Evolutionary conservation across 2,113 vertebrate species (phyloP).

Genomic region (Lasiurus borealis): DNA sequence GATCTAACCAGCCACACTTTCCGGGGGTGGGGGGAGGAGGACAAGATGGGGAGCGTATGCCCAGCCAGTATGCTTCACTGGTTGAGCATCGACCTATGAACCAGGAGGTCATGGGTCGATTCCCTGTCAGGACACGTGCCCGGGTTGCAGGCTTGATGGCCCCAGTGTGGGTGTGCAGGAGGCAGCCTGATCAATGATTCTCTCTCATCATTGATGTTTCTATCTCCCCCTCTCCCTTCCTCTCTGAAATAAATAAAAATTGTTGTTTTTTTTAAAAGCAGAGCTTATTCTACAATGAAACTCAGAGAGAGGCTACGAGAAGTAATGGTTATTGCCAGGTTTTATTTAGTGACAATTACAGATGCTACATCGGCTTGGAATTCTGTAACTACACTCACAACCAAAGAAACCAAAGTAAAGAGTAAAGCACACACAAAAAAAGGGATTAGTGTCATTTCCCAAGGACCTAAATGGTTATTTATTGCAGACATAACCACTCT

Average conservation of each 20-base stretch:
- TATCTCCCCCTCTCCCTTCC: no score
- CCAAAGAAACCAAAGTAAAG: constrained; percentile 26
- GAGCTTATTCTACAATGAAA: not conserved
- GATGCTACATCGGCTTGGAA: not conserved
- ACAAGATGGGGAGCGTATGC: not conserved
- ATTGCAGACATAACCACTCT: constrained; percentile 51
- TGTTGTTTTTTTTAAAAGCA: no score
- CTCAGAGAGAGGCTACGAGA: not conserved
- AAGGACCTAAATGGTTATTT: constrained; percentile 66
- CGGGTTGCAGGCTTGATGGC: no score
- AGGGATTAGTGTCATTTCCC: not conserved
- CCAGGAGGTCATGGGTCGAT: no score
- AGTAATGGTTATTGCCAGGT: not conserved
- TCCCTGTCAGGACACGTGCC: no score
- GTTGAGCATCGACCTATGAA: no score
- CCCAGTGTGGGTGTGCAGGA: no score
- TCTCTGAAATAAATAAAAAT: no score
- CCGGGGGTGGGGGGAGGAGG: not conserved
- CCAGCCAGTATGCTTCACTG: no score
- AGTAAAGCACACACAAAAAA: not conserved
- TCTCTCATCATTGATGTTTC: no score
- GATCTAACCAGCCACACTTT: not conserved
- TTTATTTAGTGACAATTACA: not conserved
- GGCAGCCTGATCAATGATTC: no score
- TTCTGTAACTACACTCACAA: not conserved